Evolutionary conservation across 2,113 vertebrate genomes (phyloP), one percentile per base, ranked within the genome.

Genomic region (Haplotaxodon microlepis): DNA sequence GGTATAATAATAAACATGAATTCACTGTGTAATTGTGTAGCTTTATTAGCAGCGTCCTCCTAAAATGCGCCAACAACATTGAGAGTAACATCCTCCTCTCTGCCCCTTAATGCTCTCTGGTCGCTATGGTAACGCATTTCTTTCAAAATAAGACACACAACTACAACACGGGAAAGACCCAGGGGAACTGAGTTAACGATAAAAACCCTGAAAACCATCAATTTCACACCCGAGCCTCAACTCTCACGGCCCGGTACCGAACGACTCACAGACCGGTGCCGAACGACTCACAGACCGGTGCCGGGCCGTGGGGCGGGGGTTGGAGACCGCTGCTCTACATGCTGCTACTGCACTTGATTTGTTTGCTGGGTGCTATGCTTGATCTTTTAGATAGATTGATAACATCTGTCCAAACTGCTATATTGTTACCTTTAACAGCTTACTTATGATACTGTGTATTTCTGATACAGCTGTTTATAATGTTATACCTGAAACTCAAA

Each of bases 221-320:
- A 54, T 54, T 7, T 54, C n/a, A 54, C 53, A 54, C 10, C 51
- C 6, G 6, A 54, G n/a, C 10, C 3, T 24, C 13, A 3, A 45
- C 42, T 45, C 13, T 40, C 51, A 17, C 7, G 2, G 45, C 7
- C 45, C 45, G 7, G 14, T 17, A 8, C 47, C 3, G 19, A 51
- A 51, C 2, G 24, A 24, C 9, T 13, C 40, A 6, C 5, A 5
- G 5, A 5, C 17, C 17, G 17, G 2, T 5, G 3, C 47, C 2
- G 19, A 51, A 51, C 2, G 11, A 6, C 56, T 59, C 27, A 57
- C 54, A 59, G 57, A 1, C 14, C 1, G 14, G 56, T 59, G 0
- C 57, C 3, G 1, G 57, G 0, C 57, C 3, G 1, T 59, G 56
- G 1, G 1, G 0, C 27, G 8, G 14, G 27, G 57, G 5, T 31